Evolutionary conservation across 2,888 invertebrate species (phyloP), one percentile per base, ranked within the genome.

Genomic region (Panopea generosa): DNA sequence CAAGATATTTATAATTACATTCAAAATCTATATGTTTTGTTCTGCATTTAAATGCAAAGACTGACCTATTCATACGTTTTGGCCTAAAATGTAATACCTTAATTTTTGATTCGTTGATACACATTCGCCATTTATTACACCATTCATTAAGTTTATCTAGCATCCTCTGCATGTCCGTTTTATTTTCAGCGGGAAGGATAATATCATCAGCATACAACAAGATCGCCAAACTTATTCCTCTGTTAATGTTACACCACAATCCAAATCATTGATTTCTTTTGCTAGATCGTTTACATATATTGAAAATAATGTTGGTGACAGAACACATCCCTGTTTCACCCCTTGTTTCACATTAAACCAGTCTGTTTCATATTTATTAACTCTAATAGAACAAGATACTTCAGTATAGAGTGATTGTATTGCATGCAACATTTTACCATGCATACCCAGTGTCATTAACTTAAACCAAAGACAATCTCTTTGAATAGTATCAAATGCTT

Each of bases 151-250:
- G 27, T 26, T 29, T 55, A 52, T 56, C 29, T 24, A 70, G 47
- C 65, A 65, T 57, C 11, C 27, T 40, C 33, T 69, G 69, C 18
- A 75, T 47, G 16, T 45, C 33, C 2, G 29, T 26, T 18, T 69
- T 59, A 18, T 24, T 57, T 22, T 47, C 49, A 4, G 63, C 38
- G 4, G 71, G 26, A 18, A 76, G 38, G 2, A 57, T 60, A 65
- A 77, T 73, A 52, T 73, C 73, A 33, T 73, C 77, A 3, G 69
- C 73, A 38, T 73, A 77, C 2, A 69, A 33, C 9, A 73, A 16
- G 18, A 61, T 55, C 20, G 22, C 43, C 18, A 70, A 14, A 1
- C 14, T 38, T 4, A 7, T 2, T 52, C 38, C 9, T 67, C 63
- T 16, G 33, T 7, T 11, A 77, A 29, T 20, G 24, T n/a, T 14